Evolutionary conservation across 1,140 invertebrate species (phyloP), one percentile per base, ranked within the genome.

Genomic region (Eumeta japonica): DNA sequence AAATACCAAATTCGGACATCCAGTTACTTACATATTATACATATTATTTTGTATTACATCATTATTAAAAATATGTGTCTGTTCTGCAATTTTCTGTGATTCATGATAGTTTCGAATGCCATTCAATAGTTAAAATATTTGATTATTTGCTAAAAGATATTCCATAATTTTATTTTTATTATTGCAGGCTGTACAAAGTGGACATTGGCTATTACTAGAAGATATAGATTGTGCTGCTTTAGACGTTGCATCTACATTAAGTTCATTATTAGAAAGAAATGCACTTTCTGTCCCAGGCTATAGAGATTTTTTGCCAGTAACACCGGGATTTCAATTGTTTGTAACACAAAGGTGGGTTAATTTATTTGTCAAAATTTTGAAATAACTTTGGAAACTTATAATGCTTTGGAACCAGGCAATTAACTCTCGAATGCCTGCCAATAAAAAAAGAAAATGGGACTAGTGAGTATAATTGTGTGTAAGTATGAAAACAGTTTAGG

Each of bases 141-240:
- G 5, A 24, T 5, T 17, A 19, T 27, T 29, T 36, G 20, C 31
- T 36, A 36, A 24, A 29, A 20, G 4, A 13, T 18, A 15, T 0
- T 33, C 11, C 27, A 31, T 43, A 29, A 12, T 16, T 12, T 41
- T 35, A 20, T 20, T 16, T 43, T 14, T 34, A 13, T 34, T n/a
- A 19, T 50, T 64, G 33, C 67, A 91, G 82, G 94, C 93, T 39
- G 88, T 98, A 3, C 79, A 83, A 43, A 79, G 87, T 55, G 94
- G 94, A 0, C 83, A 89, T 58, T 97, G 97, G 93, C 71, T 99
- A 28, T 71, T 99, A 1, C 64, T 99, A 24, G 97, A 99, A 81
- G 97, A 99, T 65, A 86, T 99, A 39, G 95, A 99, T 59, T 86
- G 84, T 50, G 94, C 94, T 9, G 88, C 90, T 4, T 82, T 90